Percentiles rank a stretch among this genome's conserved stretches.
Conservation (phyloP, 2,888 invertebrate species). For the Chaetogeoica ovagalla region DNA sequence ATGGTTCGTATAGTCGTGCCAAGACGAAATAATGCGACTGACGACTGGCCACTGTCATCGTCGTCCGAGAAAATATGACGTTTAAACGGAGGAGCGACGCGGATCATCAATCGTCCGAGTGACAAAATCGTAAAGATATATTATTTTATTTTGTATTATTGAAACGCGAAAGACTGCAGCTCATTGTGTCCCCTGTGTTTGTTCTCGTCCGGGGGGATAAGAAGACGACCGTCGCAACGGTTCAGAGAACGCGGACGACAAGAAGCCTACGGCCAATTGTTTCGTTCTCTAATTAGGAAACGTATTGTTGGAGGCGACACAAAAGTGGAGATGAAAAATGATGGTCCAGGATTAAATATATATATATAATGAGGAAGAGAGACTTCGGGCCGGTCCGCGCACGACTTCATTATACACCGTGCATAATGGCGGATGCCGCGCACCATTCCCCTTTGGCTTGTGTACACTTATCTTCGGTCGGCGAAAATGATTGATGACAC, state of each 20-base stretch:
- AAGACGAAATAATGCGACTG: too few relatives aligned
- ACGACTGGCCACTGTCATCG: too few relatives aligned
- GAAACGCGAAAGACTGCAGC: not conserved
- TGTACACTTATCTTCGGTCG: too few relatives aligned
- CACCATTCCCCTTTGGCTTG: too few relatives aligned
- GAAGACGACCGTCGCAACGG: not conserved
- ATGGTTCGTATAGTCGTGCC: too few relatives aligned
- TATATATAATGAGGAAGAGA: not conserved
- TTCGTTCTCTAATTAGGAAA: slow-evolving; percentile 41
- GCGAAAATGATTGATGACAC: too few relatives aligned
- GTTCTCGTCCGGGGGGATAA: too few relatives aligned
- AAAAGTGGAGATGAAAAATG: slow-evolving; percentile 43
- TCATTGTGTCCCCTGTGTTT: not conserved
- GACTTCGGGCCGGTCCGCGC: too few relatives aligned
- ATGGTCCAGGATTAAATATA: not conserved
- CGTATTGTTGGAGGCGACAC: slow-evolving; percentile 12
- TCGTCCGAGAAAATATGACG: too few relatives aligned
- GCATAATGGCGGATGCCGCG: too few relatives aligned
- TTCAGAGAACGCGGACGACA: not conserved
- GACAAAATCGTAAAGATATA: slow-evolving; percentile 19
- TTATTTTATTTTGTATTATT: slow-evolving; percentile 4
- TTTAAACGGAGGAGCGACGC: too few relatives aligned
- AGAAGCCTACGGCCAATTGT: slow-evolving; percentile 38
- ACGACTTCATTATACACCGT: too few relatives aligned
- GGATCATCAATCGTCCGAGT: slow-evolving; percentile 34